A percentile compares a stretch with the other conserved stretches of the same genome.
Evolutionary conservation across 2,113 vertebrate species (phyloP).

Genomic region (Petrocephalus microphthalmus): DNA sequence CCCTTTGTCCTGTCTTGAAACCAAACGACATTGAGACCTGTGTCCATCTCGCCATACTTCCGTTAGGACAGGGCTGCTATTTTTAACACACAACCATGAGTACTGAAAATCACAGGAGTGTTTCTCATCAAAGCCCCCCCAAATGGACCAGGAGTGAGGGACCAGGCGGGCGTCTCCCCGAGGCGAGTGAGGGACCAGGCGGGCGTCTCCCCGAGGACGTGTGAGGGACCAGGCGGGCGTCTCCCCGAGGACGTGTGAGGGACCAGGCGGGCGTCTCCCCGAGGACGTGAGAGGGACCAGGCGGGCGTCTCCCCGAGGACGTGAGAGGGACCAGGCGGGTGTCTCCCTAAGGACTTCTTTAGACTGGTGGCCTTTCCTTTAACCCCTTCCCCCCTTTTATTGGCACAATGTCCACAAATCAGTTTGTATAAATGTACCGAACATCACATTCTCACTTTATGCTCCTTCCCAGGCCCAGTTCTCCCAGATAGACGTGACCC

Average conservation of each 20-base stretch:
- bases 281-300: neutral
- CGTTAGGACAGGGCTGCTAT: neutral
- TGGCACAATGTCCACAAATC: neutral
- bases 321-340: neutral
- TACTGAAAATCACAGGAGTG: neutral
- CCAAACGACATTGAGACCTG: neutral
- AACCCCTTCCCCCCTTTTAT: neutral
- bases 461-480: neutral
- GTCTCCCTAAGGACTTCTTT: neutral
- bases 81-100: neutral
- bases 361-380: neutral
- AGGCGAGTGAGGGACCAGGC: neutral
- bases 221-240: neutral
- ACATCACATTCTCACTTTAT: neutral
- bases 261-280: neutral
- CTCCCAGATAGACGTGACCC: neutral
- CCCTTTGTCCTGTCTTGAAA: neutral
- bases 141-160: neutral
- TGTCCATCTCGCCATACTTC: neutral
- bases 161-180: neutral
- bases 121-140: neutral
- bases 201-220: neutral
- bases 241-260: neutral
- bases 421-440: neutral
- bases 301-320: neutral